Percentiles rank a stretch among this genome's conserved stretches.
Evolutionary conservation across 2,113 vertebrate species (phyloP).

Genomic region (Lamprologus lemairii): DNA sequence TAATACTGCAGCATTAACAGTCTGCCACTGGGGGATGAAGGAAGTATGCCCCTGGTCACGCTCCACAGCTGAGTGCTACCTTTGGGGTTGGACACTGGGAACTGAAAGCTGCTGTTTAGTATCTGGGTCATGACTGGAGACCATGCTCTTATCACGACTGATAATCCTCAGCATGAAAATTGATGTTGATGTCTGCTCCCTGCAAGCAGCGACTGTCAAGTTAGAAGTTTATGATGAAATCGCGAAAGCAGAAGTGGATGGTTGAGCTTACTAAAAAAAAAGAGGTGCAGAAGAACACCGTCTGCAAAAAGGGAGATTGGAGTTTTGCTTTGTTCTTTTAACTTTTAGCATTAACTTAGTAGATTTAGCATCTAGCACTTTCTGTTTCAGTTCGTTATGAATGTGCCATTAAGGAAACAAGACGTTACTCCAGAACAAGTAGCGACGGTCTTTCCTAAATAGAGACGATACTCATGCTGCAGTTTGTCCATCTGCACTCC

Average conservation of each 20-base stretch:
- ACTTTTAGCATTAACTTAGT: background rate
- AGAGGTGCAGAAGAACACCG: rapidly evolving
- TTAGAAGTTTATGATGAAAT: background rate
- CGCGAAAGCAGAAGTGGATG: rapidly evolving
- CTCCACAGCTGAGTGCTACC: background rate
- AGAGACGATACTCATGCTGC: background rate
- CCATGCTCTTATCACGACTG: background rate
- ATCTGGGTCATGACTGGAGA: background rate
- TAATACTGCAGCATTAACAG: background rate
- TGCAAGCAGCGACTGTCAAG: background rate
- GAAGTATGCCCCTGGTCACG: background rate
- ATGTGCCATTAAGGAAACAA: background rate
- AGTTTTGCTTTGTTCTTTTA: background rate
- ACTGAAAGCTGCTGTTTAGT: background rate
- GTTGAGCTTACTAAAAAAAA: background rate
- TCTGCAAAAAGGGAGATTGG: rapidly evolving
- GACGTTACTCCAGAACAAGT: background rate
- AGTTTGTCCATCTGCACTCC: background rate
- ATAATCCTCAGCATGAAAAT: background rate
- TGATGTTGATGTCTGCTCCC: background rate
- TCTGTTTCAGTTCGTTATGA: rapidly evolving
- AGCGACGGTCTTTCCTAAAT: background rate
- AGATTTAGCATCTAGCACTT: background rate
- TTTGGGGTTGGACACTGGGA: background rate
- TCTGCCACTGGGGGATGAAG: background rate